These are phyloP conservation scores for Nesoenas mayeri DNA, from an alignment of 2,113 vertebrate species.

Conservation along the genomic window DNA sequence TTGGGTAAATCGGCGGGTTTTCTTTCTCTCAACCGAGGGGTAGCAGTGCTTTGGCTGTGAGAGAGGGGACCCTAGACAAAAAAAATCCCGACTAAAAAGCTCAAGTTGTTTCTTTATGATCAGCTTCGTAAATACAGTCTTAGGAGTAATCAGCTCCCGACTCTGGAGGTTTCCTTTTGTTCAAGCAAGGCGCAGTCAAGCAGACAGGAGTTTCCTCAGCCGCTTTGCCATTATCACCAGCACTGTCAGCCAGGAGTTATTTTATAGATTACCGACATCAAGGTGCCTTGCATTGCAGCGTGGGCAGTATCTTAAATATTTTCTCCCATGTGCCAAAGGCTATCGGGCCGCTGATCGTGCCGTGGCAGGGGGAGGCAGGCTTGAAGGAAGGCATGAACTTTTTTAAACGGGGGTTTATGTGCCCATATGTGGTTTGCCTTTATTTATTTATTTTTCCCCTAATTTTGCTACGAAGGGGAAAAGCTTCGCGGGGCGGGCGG, in stretches of 20 bases:
- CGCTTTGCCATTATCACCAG: constrained; percentile 11
- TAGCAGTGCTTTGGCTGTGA: not conserved
- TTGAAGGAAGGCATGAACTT: not conserved
- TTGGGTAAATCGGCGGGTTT: not conserved
- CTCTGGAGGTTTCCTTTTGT: constrained; percentile 70
- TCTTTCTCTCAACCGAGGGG: not conserved
- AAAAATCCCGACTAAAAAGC: not conserved
- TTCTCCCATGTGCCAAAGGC: not conserved
- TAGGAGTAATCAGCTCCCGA: constrained; percentile 40
- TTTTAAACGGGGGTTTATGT: not conserved
- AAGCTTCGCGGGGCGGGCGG: not conserved
- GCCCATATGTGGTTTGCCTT: not conserved
- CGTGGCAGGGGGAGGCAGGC: not conserved
- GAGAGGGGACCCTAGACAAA: not conserved
- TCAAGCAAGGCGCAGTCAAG: constrained; percentile 49
- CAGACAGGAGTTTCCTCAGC: constrained; percentile 34
- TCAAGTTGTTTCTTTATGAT: constrained; percentile 45
- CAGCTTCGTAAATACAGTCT: constrained; percentile 43
- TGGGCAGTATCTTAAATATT: not conserved
- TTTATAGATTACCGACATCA: not conserved
- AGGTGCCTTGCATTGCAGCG: not conserved
- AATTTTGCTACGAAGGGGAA: not conserved
- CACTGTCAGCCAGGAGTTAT: constrained; percentile 14
- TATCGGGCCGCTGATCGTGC: not conserved
- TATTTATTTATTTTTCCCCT: too few relatives aligned